phyloP scores from a whole-genome alignment of 30 jellyfish, hydroid and myxozoan genomes.

The Aurelia coerulea region DNA sequence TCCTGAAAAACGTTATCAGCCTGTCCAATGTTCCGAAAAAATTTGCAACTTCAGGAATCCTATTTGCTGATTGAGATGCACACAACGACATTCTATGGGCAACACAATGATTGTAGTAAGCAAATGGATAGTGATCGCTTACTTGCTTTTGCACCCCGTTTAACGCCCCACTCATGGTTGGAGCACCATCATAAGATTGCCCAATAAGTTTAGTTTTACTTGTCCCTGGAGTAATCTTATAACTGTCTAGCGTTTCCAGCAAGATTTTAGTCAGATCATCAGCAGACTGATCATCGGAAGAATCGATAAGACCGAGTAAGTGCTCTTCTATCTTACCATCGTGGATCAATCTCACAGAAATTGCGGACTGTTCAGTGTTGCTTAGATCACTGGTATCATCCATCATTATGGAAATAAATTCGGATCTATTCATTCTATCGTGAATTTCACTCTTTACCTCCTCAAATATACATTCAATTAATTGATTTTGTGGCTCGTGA shows the following conservation, averaged over 20 bases:
- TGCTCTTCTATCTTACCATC: conserved; percentile 40
- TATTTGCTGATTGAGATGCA: conserved; percentile 40
- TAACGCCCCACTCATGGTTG: conserved; percentile 41
- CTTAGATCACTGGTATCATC: conserved; percentile 30
- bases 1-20: conserved; percentile 22
- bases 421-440: conserved; percentile 9
- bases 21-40: conserved; percentile 46
- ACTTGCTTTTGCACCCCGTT: conserved; percentile 41
- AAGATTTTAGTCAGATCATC: background rate
- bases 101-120: conserved; percentile 54
- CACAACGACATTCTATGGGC: conserved; percentile 47
- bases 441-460: conserved; percentile 15
- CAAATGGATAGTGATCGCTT: conserved; percentile 28
- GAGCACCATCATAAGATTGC: conserved; percentile 63
- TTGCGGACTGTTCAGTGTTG: conserved; percentile 27
- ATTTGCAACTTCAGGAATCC: conserved; percentile 37
- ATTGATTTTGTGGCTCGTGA: conserved; percentile 7
- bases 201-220: conserved; percentile 27
- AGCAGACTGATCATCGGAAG: conserved; percentile 19
- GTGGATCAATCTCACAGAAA: conserved; percentile 3
- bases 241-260: background rate
- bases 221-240: conserved; percentile 29
- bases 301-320: conserved; percentile 4
- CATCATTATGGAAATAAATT: conserved; percentile 27
- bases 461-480: background rate